Percentiles rank a stretch among this genome's conserved stretches.
Evolutionary conservation across 2,888 invertebrate genomes (phyloP).

Genomic region (Apantesis nais): DNA sequence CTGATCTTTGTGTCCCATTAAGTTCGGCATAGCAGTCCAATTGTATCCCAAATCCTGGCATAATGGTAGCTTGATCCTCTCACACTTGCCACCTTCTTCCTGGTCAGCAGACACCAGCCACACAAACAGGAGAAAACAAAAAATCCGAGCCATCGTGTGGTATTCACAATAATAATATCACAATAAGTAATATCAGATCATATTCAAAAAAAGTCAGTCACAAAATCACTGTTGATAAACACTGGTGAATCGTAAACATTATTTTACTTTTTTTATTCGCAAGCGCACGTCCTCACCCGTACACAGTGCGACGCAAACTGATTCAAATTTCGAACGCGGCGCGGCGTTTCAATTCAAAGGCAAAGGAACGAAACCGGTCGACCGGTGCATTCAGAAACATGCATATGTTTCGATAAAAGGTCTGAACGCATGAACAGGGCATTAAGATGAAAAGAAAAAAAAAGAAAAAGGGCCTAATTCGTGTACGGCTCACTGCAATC

Average conservation of each 20-base stretch:
- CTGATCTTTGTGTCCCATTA: constrained; percentile 92
- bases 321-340: constrained; percentile 67
- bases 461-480: constrained; percentile 80
- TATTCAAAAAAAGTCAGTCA: constrained; percentile 67
- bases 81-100: constrained; percentile 88
- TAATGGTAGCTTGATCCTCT: constrained; percentile 91
- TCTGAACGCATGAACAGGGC: constrained; percentile 81
- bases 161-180: constrained; percentile 58
- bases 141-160: constrained; percentile 75
- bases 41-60: constrained; percentile 95
- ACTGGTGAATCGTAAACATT: constrained; percentile 72
- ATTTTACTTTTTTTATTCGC: constrained; percentile 38
- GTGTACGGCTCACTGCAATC: constrained; percentile 83
- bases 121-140: constrained; percentile 66
- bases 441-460: constrained; percentile 74
- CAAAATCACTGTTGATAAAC: constrained; percentile 66
- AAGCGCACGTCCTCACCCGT: constrained; percentile 54
- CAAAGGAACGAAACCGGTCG: constrained; percentile 79
- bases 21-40: constrained; percentile 94
- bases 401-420: constrained; percentile 83
- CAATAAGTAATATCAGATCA: constrained; percentile 59
- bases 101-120: constrained; percentile 76
- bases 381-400: constrained; percentile 75
- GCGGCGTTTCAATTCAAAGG: constrained; percentile 76
- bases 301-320: constrained; percentile 68